phyloP scores from a whole-genome alignment of 2,888 invertebrate species.

The Drosophila demipolita region DNA sequence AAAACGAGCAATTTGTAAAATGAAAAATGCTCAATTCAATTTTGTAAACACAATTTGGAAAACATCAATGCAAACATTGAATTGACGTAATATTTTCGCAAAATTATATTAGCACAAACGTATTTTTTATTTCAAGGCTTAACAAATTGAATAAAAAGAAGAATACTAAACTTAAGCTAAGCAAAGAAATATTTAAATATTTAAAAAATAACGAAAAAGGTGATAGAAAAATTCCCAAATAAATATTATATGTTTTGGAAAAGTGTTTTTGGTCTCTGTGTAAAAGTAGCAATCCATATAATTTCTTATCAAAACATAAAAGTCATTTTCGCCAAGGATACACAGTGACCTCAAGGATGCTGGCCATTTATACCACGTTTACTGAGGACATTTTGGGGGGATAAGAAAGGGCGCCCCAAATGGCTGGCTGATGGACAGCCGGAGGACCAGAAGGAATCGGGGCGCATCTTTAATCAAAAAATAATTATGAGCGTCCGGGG shows the following conservation, averaged over 20 bases:
- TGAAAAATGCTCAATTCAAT: not conserved
- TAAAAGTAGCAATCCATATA: not conserved
- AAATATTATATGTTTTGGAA: not conserved
- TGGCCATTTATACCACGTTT: slow-evolving; percentile 31
- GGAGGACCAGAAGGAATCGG: not conserved
- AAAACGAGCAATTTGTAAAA: slow-evolving; percentile 4
- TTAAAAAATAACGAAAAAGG: not conserved
- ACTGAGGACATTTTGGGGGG: slow-evolving; percentile 11
- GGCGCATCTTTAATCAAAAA: slow-evolving; percentile 79
- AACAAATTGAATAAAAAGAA: not conserved
- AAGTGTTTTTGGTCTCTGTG: not conserved
- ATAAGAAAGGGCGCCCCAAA: slow-evolving; percentile 33
- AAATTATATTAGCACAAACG: not conserved
- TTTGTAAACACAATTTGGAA: slow-evolving; percentile 5
- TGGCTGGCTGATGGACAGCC: slow-evolving; percentile 22
- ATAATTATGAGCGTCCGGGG: slow-evolving; percentile 78
- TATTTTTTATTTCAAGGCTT: too few relatives aligned
- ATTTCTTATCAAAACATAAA: not conserved
- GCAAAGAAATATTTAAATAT: not conserved
- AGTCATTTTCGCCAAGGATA: not conserved
- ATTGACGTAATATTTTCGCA: not conserved
- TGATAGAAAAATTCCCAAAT: too few relatives aligned
- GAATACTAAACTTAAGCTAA: not conserved
- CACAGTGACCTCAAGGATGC: slow-evolving; percentile 20
- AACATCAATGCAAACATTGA: not conserved